Base-by-base conservation (phyloP, 2,797 vertebrate species). In the Dromococcyx pavoninus region DNA sequence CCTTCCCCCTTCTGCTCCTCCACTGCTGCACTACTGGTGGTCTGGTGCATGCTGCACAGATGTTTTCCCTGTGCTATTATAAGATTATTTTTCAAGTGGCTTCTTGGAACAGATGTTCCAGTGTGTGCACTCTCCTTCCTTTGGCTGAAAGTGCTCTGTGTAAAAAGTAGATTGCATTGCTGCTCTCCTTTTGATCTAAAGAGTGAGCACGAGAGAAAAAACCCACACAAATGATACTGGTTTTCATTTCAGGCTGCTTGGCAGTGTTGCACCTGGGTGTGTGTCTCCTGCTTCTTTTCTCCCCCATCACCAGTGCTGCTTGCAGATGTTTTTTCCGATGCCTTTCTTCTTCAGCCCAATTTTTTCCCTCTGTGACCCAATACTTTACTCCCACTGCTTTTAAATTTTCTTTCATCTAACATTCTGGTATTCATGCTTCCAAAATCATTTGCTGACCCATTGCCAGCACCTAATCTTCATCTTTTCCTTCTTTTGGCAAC, bases 21-120 rank as follows among this genome's bases (percentile, higher is more conserved):
- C 91, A 65, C 89, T 95, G 89, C 72, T 82, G 80, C 97, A 93
- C 97, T 96, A 93, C 96, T 97, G 98, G 98, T 98, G 98, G 98
- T 98, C 98, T 96, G 84, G 86, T 95, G 87, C 97, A 96, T 97
- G 97, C 70, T 84, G 95, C 95, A 97, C 98, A 98, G 98, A 98
- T 98, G 97, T 98, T 98, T 98, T 98, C 98, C 97, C 97, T 93
- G 97, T 91, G 94, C 89, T 82, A 97, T 97, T 96, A 93, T 93
- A 97, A 96, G 94, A 97, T 98, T 97, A 97, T 97, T 98, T 97
- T 98, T 97, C 97, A 97, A 98, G 98, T 97, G 97, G 97, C 97
- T 97, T 97, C 96, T 96, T 96, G 96, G 97, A 98, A 95, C 98
- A 98, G 98, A 98, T 98, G 97, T 97, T 97, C 92, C 80, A 97